Percentiles rank a stretch among this genome's conserved stretches.
These are phyloP conservation scores for Pseudorasbora parva DNA, from an alignment of 2,113 vertebrate species.

Conservation along the genomic window DNA sequence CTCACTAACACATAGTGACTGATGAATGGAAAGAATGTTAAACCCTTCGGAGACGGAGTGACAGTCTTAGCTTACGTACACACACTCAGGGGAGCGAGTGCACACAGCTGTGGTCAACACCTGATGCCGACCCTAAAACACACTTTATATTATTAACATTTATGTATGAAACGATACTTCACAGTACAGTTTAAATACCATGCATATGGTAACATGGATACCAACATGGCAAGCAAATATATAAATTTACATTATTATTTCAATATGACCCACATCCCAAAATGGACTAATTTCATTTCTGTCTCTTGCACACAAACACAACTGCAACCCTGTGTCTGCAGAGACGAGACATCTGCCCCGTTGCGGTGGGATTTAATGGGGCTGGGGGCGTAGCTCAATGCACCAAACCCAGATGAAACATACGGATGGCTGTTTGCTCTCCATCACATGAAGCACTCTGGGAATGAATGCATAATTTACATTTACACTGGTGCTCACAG, in stretches of 20 bases:
- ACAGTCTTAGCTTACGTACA: constrained; percentile 40
- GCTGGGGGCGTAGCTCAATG: constrained; percentile 67
- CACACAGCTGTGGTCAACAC: constrained; percentile 54
- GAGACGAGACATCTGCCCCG: constrained; percentile 44
- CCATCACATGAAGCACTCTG: constrained; percentile 33
- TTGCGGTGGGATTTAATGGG: constrained; percentile 58
- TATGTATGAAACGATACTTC: background rate
- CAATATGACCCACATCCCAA: background rate
- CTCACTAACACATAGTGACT: constrained; percentile 69
- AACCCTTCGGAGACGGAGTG: constrained; percentile 61
- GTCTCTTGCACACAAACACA: background rate
- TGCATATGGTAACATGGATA: background rate
- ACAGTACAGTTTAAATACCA: background rate
- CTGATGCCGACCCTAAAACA: constrained; percentile 42
- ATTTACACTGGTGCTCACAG: constrained; percentile 46
- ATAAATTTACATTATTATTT: background rate
- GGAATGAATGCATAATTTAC: constrained; percentile 61
- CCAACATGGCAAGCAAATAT: no score
- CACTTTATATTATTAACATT: background rate
- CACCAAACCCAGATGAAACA: constrained; percentile 54
- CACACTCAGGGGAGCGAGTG: constrained; percentile 2
- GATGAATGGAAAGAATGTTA: constrained; percentile 78
- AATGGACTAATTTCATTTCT: background rate
- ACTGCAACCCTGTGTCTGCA: background rate
- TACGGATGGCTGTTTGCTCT: constrained; percentile 13